Evolutionary conservation across 2,797 vertebrate genomes (phyloP).

Genomic region (Ambastaia sidthimunki): DNA sequence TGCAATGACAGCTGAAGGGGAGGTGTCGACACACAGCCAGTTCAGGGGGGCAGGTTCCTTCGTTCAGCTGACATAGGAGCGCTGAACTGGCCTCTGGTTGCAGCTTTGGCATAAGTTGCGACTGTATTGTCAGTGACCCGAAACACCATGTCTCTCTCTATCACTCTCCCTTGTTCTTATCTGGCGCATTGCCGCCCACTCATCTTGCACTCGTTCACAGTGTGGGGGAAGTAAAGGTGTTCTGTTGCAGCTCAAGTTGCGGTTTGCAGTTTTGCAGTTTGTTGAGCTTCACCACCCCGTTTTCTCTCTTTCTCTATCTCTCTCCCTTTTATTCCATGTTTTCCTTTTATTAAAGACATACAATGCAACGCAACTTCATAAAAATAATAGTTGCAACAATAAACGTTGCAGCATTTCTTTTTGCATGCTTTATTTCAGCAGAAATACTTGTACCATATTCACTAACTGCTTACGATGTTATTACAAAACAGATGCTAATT

Average conservation of each 20-base stretch:
- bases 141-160: no score
- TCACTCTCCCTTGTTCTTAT: conserved; percentile 31
- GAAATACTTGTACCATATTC: neutral
- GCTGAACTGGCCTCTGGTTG: conserved; percentile 56
- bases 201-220: conserved; percentile 43
- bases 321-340: conserved; percentile 27
- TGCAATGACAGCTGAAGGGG: conserved; percentile 65
- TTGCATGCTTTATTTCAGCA: neutral
- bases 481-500: neutral
- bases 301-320: neutral
- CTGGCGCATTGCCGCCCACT: conserved; percentile 54
- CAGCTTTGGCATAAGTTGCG: conserved; percentile 49
- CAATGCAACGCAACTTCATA: neutral
- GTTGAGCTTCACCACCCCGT: conserved; percentile 9
- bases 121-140: conserved; percentile 47
- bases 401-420: neutral
- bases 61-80: conserved; percentile 20
- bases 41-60: conserved; percentile 39
- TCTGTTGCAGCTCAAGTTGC: conserved; percentile 52
- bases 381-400: neutral
- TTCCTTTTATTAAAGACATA: neutral
- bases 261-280: conserved; percentile 61
- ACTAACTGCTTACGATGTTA: neutral
- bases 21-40: conserved; percentile 53
- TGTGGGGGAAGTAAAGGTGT: conserved; percentile 51